These are phyloP conservation scores for Synergus japonicus DNA, from an alignment of 2,888 invertebrate species.

Conservation along the genomic window DNA sequence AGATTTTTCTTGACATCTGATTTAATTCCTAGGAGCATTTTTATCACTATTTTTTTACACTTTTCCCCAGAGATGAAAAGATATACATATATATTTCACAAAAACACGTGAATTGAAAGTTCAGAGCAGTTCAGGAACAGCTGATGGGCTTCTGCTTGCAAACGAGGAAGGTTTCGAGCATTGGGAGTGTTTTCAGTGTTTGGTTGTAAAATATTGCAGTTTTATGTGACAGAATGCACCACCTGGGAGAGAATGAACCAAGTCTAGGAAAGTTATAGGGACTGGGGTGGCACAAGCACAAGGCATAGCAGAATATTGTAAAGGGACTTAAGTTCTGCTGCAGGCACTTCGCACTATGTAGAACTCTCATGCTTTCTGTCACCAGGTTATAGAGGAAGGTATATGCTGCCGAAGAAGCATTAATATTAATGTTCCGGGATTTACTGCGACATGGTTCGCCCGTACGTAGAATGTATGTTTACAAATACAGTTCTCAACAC, in stretches of 20 bases:
- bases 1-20: too few species aligned
- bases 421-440: constrained; percentile 74
- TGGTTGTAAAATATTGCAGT: constrained; percentile 50
- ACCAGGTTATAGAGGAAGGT: constrained; percentile 14
- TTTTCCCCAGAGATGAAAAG: background rate
- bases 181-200: background rate
- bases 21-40: too few species aligned
- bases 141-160: background rate
- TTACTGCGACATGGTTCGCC: constrained; percentile 65
- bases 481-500: constrained; percentile 44
- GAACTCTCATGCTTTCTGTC: constrained; percentile 25
- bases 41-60: too few species aligned
- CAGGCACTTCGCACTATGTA: constrained; percentile 52
- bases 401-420: constrained; percentile 72
- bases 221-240: constrained; percentile 43
- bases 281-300: background rate
- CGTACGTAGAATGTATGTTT: constrained; percentile 42
- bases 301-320: constrained; percentile 45
- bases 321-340: constrained; percentile 55
- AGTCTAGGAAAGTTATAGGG: constrained; percentile 19
- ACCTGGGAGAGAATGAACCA: constrained; percentile 30
- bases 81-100: too few species aligned
- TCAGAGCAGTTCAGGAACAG: background rate
- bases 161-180: background rate
- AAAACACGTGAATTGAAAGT: background rate